phyloP scores from a whole-genome alignment of 2,113 vertebrate genomes.

The Sinocyclocheilus grahami region DNA sequence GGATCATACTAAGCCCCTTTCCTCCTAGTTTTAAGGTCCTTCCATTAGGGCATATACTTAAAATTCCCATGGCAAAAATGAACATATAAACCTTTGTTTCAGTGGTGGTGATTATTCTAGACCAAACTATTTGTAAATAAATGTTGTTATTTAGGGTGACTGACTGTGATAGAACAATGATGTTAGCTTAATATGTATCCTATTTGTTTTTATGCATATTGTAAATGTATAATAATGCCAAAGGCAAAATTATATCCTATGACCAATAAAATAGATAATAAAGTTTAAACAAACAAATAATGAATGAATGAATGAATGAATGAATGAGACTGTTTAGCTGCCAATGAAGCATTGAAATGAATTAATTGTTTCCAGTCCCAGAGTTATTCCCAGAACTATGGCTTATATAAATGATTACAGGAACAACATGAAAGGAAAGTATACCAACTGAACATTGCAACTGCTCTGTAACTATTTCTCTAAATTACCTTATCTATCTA shows the following conservation, averaged over 20 bases:
- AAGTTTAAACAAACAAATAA: background rate
- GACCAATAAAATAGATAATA: background rate
- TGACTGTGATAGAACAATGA: too few relatives aligned
- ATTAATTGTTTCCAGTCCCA: constrained; percentile 70
- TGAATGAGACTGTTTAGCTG: constrained; percentile 55
- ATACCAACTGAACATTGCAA: background rate
- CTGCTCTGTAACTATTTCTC: constrained; percentile 16
- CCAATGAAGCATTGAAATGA: constrained; percentile 70
- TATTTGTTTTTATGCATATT: background rate
- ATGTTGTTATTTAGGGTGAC: background rate
- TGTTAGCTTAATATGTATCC: background rate
- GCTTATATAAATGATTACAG: constrained; percentile 64
- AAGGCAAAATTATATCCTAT: background rate
- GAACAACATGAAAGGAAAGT: constrained; percentile 58
- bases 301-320: background rate
- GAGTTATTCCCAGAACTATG: constrained; percentile 49
- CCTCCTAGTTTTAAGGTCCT: background rate
- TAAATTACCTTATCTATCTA: constrained; percentile 21
- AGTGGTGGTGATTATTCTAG: too few relatives aligned
- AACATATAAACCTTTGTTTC: too few relatives aligned
- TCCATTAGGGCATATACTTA: background rate
- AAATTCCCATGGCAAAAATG: background rate
- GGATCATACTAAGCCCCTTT: background rate
- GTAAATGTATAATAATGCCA: background rate
- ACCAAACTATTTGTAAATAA: too few relatives aligned